Percentiles rank a stretch among this genome's conserved stretches.
phyloP scores from a whole-genome alignment of 1,140 invertebrate species.

The Phymastichus coffea region DNA sequence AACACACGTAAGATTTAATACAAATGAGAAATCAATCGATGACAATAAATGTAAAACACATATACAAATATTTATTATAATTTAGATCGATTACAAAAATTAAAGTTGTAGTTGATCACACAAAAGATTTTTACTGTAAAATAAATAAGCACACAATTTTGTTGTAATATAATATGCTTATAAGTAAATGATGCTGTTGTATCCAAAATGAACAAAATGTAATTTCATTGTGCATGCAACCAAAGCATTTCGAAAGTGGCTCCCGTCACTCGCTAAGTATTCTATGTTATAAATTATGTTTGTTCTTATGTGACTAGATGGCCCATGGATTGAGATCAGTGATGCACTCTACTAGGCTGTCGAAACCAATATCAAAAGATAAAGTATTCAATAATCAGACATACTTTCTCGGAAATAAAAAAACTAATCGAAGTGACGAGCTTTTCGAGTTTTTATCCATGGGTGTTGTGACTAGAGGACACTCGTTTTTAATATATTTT shows the following conservation, averaged over 20 bases:
- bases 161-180: no score
- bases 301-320: constrained; percentile 34
- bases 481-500: constrained; percentile 44
- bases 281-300: background rate
- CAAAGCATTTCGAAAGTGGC: background rate
- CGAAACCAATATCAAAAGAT: constrained; percentile 21
- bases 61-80: no score
- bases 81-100: no score
- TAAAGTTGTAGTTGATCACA: no score
- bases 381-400: no score
- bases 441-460: constrained; percentile 45
- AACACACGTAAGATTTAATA: no score
- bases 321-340: constrained; percentile 47
- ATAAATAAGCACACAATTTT: no score
- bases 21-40: no score
- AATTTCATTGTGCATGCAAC: background rate
- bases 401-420: no score
- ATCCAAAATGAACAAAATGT: background rate
- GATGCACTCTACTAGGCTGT: constrained; percentile 46
- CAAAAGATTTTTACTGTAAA: no score
- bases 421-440: constrained; percentile 17
- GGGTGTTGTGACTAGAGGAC: constrained; percentile 46
- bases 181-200: no score
- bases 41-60: no score
- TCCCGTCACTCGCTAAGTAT: constrained; percentile 5